Conservation (phyloP, 2,797 vertebrate species). For the Sarcophilus harrisii region DNA sequence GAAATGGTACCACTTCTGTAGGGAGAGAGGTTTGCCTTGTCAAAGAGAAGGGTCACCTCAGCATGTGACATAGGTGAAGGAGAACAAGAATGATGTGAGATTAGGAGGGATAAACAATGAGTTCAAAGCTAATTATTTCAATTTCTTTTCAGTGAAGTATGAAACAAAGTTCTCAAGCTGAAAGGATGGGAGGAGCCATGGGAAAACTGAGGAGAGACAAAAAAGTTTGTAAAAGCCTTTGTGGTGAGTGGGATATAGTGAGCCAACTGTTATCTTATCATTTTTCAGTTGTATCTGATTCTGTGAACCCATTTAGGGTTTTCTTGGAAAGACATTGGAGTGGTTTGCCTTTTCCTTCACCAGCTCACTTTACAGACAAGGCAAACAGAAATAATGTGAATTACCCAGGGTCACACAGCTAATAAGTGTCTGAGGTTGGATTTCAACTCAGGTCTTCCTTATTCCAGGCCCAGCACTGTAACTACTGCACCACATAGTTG, state of each 20-base stretch:
- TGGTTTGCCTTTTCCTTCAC: not conserved
- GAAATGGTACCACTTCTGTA: too few relatives aligned
- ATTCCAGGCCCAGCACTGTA: not conserved
- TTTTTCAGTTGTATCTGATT: too few relatives aligned
- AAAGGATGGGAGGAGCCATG: not conserved
- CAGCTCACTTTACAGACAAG: not conserved
- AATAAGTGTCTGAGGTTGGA: not conserved
- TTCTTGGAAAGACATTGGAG: not conserved
- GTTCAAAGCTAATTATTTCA: too few relatives aligned
- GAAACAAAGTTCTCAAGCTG: not conserved
- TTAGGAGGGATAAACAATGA: too few relatives aligned
- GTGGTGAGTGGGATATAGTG: not conserved
- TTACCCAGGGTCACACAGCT: not conserved
- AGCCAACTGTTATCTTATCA: not conserved
- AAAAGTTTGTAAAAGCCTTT: not conserved
- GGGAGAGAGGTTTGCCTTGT: too few relatives aligned
- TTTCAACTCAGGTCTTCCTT: not conserved
- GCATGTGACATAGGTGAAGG: too few relatives aligned
- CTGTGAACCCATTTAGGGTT: too few relatives aligned
- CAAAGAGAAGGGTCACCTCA: too few relatives aligned
- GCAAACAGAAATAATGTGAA: too few relatives aligned
- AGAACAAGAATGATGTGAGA: too few relatives aligned
- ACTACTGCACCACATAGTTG: not conserved
- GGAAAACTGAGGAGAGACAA: not conserved
- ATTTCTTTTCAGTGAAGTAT: not conserved